These are phyloP conservation scores for Andrena chrysosceles DNA, from an alignment of 2,888 invertebrate genomes.

Conservation along the genomic window DNA sequence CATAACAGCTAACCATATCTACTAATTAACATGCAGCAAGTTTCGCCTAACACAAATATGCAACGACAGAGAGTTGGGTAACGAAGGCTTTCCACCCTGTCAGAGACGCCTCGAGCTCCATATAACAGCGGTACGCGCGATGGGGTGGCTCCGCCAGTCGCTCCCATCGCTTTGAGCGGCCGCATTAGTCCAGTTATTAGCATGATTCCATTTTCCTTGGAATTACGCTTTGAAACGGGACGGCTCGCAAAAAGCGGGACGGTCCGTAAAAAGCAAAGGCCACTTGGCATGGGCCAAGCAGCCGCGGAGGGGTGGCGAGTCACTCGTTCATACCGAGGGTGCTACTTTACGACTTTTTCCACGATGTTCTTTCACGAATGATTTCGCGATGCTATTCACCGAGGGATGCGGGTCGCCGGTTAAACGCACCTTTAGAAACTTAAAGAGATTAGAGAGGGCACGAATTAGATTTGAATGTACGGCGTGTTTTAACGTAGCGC, in stretches of 20 bases:
- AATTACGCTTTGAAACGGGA: constrained; percentile 42
- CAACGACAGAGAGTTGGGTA: constrained; percentile 69
- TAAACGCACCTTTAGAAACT: constrained; percentile 20
- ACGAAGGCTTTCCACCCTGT: constrained; percentile 65
- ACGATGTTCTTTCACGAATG: constrained; percentile 1
- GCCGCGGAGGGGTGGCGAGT: background rate
- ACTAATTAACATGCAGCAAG: constrained; percentile 71
- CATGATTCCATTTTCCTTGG: constrained; percentile 52
- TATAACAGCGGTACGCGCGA: constrained; percentile 6
- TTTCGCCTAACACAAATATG: constrained; percentile 71
- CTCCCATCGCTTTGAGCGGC: constrained; percentile 33
- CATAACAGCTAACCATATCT: constrained; percentile 71
- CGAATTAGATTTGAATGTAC: background rate
- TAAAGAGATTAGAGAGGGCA: background rate
- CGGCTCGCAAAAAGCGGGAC: constrained; percentile 18
- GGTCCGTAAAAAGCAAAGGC: constrained; percentile 14
- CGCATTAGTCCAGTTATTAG: constrained; percentile 62
- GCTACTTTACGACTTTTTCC: constrained; percentile 33
- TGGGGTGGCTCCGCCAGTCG: constrained; percentile 9
- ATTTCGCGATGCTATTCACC: background rate
- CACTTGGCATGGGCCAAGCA: constrained; percentile 27
- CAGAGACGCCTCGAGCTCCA: constrained; percentile 43
- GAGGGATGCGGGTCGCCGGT: background rate
- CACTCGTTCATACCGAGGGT: background rate
- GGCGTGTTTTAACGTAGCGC: background rate